Evolutionary conservation across 2,797 vertebrate genomes (phyloP).

Genomic region (Sebastes trivittatus): DNA sequence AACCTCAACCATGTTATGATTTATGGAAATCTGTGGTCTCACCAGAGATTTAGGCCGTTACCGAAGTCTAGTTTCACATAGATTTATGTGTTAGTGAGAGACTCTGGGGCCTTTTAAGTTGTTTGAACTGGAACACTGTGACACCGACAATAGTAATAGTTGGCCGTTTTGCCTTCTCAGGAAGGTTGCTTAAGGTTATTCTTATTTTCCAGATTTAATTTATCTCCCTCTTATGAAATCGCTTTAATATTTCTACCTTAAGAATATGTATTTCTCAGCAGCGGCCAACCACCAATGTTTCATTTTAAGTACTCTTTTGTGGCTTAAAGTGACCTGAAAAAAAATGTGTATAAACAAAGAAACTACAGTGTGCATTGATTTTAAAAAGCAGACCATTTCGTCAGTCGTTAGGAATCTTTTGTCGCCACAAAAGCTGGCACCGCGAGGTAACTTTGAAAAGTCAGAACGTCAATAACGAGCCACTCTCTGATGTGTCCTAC

Average conservation of each 20-base stretch:
- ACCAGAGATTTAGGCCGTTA: conserved; percentile 64
- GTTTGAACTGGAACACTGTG: conserved; percentile 45
- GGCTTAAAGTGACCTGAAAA: conserved; percentile 10
- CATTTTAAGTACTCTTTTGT: not conserved
- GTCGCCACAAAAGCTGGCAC: not conserved
- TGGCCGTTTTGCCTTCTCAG: conserved; percentile 21
- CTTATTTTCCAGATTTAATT: conserved; percentile 5
- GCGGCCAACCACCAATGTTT: not conserved
- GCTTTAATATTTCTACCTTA: not conserved
- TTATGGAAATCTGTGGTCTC: conserved; percentile 63
- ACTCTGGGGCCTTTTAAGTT: conserved; percentile 54
- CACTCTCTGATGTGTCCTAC: conserved; percentile 1
- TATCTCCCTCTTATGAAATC: conserved; percentile 5
- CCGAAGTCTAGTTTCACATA: conserved; percentile 60
- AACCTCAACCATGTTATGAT: conserved; percentile 67
- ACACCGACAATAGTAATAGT: conserved; percentile 41
- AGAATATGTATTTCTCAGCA: not conserved
- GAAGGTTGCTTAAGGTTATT: conserved; percentile 8
- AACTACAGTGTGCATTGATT: not conserved
- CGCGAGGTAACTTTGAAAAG: conserved; percentile 2
- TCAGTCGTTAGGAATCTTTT: conserved; percentile 10
- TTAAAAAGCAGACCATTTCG: not conserved
- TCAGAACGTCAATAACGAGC: not conserved
- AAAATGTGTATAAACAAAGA: not conserved
- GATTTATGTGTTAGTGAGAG: conserved; percentile 62